These are phyloP conservation scores for Catocala nupta DNA, from an alignment of 2,888 invertebrate species.

Conservation along the genomic window DNA sequence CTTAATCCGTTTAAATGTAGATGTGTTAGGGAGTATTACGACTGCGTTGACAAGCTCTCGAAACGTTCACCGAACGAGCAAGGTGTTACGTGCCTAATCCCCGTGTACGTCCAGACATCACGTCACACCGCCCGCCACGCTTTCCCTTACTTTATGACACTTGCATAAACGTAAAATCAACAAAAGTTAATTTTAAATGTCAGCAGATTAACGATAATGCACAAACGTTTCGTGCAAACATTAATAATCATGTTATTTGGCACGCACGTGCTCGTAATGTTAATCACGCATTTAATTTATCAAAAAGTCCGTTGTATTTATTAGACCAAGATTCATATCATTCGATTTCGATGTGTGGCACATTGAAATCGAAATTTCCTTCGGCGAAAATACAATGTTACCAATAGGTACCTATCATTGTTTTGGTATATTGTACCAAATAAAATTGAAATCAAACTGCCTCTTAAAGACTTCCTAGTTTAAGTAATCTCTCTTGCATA, in stretches of 20 bases:
- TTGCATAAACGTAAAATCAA: constrained; percentile 69
- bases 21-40: constrained; percentile 67
- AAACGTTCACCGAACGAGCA: constrained; percentile 71
- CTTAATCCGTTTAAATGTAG: constrained; percentile 77
- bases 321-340: no score
- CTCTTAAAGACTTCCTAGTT: no score
- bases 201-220: constrained; percentile 71
- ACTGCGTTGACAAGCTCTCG: constrained; percentile 80
- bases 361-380: no score
- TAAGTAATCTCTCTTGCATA: no score
- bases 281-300: constrained; percentile 2
- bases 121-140: constrained; percentile 68
- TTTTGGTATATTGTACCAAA: no score
- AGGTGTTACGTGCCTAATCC: constrained; percentile 79
- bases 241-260: constrained; percentile 48
- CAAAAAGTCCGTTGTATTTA: no score
- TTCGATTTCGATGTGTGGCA: no score
- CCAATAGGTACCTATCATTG: no score
- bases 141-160: constrained; percentile 61
- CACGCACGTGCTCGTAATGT: constrained; percentile 32
- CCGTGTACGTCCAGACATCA: constrained; percentile 64
- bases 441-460: no score
- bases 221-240: constrained; percentile 53
- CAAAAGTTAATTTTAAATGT: constrained; percentile 79
- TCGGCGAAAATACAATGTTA: no score